Conservation (phyloP, 2,797 vertebrate species). For the Danio tinwini region DNA sequence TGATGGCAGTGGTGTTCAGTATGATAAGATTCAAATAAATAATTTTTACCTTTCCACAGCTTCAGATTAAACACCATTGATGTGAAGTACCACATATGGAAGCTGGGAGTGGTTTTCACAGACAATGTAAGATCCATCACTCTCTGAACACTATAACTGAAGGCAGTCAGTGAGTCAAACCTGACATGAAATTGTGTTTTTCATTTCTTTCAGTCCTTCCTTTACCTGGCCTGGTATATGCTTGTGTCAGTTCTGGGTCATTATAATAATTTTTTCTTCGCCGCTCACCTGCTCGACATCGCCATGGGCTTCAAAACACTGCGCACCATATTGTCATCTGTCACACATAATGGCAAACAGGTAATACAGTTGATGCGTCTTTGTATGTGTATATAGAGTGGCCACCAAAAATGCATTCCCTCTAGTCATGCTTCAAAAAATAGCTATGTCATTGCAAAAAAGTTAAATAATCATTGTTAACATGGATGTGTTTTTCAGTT, state of each 20-base stretch:
- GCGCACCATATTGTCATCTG: constrained; percentile 80
- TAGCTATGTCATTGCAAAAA: neutral
- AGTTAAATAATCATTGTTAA: neutral
- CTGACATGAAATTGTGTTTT: constrained; percentile 13
- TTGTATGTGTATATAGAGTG: constrained; percentile 22
- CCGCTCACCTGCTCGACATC: constrained; percentile 80
- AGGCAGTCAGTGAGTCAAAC: neutral
- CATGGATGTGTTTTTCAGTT: constrained; percentile 62
- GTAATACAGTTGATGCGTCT: constrained; percentile 48
- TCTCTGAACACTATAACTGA: neutral
- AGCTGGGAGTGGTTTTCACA: constrained; percentile 79
- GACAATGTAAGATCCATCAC: constrained; percentile 71
- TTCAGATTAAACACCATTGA: constrained; percentile 74
- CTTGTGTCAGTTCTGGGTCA: constrained; percentile 77
- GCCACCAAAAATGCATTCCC: neutral
- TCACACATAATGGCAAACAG: constrained; percentile 83
- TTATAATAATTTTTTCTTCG: constrained; percentile 83
- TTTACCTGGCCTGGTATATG: constrained; percentile 81
- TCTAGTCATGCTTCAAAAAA: neutral
- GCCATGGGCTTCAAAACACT: constrained; percentile 83
- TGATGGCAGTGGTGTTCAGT: constrained; percentile 48
- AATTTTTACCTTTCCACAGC: constrained; percentile 45
- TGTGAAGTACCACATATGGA: constrained; percentile 80
- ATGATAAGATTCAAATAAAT: neutral
- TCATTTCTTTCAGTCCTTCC: constrained; percentile 71